Evolutionary conservation across 2,888 invertebrate species (phyloP), one percentile per base, ranked within the genome.

Genomic region (Lingula anatina): DNA sequence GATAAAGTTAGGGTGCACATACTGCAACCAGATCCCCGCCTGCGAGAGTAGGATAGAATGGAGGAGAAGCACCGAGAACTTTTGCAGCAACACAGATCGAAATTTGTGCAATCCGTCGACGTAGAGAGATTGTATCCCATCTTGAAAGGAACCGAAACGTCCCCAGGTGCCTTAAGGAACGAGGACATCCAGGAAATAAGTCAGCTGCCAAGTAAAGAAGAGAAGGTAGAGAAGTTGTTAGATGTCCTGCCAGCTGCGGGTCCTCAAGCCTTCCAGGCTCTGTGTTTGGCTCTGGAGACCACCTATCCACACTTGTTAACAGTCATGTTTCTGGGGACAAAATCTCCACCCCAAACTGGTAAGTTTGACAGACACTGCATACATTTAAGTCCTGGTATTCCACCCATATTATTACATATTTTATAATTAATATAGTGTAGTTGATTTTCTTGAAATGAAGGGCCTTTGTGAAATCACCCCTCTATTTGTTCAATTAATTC

Each of bases 261-360:
- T 18, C 63, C 55, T 47, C 49, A 53, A 43, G 66, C 65, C 3
- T 65, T 65, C 51, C 59, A 64, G 44, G 57, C 55, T 37, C 45
- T 66, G 21, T 65, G 65, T 51, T 55, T 51, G 44, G 63, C 66
- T 27, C 51, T 66, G 44, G 64, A 66, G 49, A 54, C 54, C 2
- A 64, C 65, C 1, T 70, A 68, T 49, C 65, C 67, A 3, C 67
- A 66, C 47, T 50, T 68, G 5, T 47, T 70, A 44, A 65, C 64
- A 20, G 62, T 65, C 20, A 67, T 68, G 64, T 69, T 66, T 51
- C 56, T 64, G 2, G 61, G 62, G 31, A 57, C 59, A 5, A 54
- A 51, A n/a, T n/a, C n/a, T n/a, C n/a, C n/a, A n/a, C n/a, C n/a
- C n/a, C n/a, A n/a, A n/a, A n/a, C n/a, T n/a, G n/a, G n/a, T n/a